These are phyloP conservation scores for Venustoraphidia nigricollis DNA, from an alignment of 2,888 invertebrate genomes.

Conservation along the genomic window DNA sequence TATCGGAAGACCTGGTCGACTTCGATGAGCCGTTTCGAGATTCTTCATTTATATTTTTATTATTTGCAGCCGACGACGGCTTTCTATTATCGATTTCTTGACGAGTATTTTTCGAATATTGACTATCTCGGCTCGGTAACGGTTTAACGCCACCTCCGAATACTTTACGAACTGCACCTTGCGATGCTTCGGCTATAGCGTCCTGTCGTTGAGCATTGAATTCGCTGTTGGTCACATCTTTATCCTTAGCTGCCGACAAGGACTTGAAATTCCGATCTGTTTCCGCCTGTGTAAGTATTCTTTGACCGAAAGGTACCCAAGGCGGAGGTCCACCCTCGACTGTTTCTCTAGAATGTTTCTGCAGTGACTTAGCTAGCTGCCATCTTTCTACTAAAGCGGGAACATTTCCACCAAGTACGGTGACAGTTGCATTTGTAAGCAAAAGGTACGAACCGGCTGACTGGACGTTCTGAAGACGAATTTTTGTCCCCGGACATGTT, in stretches of 20 bases:
- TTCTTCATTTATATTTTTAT: conserved; percentile 4
- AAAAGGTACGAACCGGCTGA: conserved; percentile 46
- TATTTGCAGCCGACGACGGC: conserved; percentile 5
- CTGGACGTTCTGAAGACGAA: conserved; percentile 48
- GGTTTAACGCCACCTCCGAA: conserved; percentile 37
- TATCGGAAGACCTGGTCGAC: conserved; percentile 19
- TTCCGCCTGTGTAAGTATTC: conserved; percentile 39
- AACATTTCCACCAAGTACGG: conserved; percentile 73
- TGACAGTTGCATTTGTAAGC: conserved; percentile 48
- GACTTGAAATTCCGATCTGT: conserved; percentile 58
- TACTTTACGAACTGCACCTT: conserved; percentile 37
- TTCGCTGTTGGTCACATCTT: conserved; percentile 55
- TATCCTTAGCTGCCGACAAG: conserved; percentile 41
- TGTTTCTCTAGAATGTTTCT: conserved; percentile 24
- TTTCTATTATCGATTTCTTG: conserved; percentile 3
- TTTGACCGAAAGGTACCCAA: conserved; percentile 85
- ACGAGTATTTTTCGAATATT: conserved; percentile 1
- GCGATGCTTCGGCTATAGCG: conserved; percentile 76
- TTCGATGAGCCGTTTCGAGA: conserved; percentile 18
- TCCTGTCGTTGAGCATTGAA: conserved; percentile 83
- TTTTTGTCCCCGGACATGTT: conserved; percentile 82
- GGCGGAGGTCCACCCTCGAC: conserved; percentile 67
- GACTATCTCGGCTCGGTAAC: conserved; percentile 12
- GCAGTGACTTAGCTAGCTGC: conserved; percentile 43
- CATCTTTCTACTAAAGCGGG: conserved; percentile 73